A percentile compares a stretch with the other conserved stretches of the same genome.
phyloP scores from a whole-genome alignment of 2,888 invertebrate genomes.

The Margaritifera margaritifera region DNA sequence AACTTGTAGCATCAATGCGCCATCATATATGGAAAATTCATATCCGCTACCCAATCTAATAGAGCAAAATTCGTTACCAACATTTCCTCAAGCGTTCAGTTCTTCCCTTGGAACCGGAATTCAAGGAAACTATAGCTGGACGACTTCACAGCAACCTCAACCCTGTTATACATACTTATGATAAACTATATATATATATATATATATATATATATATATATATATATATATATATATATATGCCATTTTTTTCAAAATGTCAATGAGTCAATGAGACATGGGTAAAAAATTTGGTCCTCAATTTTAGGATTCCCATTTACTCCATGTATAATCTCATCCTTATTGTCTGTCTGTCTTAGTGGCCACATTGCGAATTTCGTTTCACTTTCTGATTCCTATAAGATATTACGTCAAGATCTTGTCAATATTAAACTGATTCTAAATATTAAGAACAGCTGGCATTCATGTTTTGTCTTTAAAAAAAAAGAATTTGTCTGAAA shows the following conservation, averaged over 20 bases:
- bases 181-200: not conserved
- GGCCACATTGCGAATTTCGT: too few relatives aligned
- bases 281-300: too few relatives aligned
- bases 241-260: not conserved
- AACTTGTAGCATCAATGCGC: not conserved
- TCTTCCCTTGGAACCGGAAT: constrained; percentile 3
- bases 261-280: too few relatives aligned
- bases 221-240: constrained; percentile 10
- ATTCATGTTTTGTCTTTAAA: too few relatives aligned
- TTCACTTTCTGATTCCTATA: too few relatives aligned
- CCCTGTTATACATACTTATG: constrained; percentile 43
- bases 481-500: too few relatives aligned
- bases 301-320: too few relatives aligned
- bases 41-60: not conserved
- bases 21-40: not conserved
- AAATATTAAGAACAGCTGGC: too few relatives aligned
- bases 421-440: too few relatives aligned
- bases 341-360: too few relatives aligned
- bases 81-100: constrained; percentile 50
- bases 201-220: constrained; percentile 12
- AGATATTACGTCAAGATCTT: too few relatives aligned
- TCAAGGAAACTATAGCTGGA: constrained; percentile 10
- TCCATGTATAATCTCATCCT: too few relatives aligned
- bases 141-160: constrained; percentile 14
- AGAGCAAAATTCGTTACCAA: constrained; percentile 24